These are phyloP conservation scores for Pteromalus puparum DNA, from an alignment of 1,140 invertebrate genomes.

Conservation along the genomic window DNA sequence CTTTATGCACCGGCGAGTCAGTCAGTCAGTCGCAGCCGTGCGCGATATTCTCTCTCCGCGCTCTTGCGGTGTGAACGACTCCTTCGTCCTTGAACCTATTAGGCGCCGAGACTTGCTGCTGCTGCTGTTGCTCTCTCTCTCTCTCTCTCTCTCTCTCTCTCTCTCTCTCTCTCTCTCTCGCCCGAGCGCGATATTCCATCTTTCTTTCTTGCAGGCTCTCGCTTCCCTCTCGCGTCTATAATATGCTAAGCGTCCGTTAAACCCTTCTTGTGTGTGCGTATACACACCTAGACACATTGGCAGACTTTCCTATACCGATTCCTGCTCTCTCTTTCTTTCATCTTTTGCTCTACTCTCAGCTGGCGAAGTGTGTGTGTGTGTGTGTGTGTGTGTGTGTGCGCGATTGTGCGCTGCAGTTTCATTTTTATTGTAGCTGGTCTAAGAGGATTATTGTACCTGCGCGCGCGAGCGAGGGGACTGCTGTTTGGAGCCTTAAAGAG, in stretches of 20 bases:
- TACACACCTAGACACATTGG: background rate
- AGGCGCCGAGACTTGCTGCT: slow-evolving; percentile 56
- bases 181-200: background rate
- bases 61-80: slow-evolving; percentile 61
- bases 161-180: background rate
- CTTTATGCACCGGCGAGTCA: slow-evolving; percentile 59
- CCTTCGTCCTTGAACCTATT: slow-evolving; percentile 65
- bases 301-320: slow-evolving; percentile 12
- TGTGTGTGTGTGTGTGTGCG: background rate
- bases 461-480: background rate
- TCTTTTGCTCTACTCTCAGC: background rate
- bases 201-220: slow-evolving; percentile 21
- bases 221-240: background rate
- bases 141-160: background rate
- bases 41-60: slow-evolving; percentile 58
- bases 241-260: slow-evolving; percentile 22
- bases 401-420: background rate
- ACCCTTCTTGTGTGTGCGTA: background rate
- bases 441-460: background rate
- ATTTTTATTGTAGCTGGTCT: background rate
- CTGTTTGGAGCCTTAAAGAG: background rate
- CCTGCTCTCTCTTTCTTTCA: background rate
- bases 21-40: background rate
- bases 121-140: background rate
- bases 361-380: background rate